A percentile compares a stretch with the other conserved stretches of the same genome.
Conservation (phyloP, 2,797 vertebrate species). For the Cyclopterus lumpus region DNA sequence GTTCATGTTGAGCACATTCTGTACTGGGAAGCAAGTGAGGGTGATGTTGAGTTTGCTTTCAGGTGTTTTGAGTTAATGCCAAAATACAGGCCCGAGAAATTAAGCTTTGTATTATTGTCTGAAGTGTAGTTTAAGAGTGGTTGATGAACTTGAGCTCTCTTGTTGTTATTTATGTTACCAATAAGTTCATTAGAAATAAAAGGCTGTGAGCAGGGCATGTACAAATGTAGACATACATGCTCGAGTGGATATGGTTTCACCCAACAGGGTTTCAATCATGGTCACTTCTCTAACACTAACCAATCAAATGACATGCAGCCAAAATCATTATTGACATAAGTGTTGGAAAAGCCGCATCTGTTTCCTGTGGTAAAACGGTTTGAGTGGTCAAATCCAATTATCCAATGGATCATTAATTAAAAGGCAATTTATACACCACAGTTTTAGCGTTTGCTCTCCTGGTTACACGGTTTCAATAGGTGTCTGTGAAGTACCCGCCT, state of each 20-base stretch:
- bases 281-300: constrained; percentile 32
- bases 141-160: background rate
- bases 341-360: constrained; percentile 40
- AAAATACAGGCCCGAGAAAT: constrained; percentile 27
- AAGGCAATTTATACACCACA: constrained; percentile 38
- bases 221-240: background rate
- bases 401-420: constrained; percentile 61
- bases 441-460: constrained; percentile 52
- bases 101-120: constrained; percentile 22
- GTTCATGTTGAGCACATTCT: constrained; percentile 15
- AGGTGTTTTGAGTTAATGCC: constrained; percentile 45
- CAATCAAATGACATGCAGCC: constrained; percentile 22
- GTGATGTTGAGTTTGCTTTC: constrained; percentile 21
- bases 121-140: constrained; percentile 19
- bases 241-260: constrained; percentile 11
- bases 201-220: background rate
- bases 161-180: constrained; percentile 25
- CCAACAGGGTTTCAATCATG: constrained; percentile 15
- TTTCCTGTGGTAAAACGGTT: constrained; percentile 50
- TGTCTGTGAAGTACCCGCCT: constrained; percentile 30
- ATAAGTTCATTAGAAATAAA: background rate
- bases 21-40: constrained; percentile 15
- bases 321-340: constrained; percentile 61
- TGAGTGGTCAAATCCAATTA: constrained; percentile 68
- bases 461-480: constrained; percentile 28